Evolutionary conservation across 64 coral and sea anemone species (phyloP), one percentile per base, ranked within the genome.

Genomic region (Hydrozoanthus tunicans): DNA sequence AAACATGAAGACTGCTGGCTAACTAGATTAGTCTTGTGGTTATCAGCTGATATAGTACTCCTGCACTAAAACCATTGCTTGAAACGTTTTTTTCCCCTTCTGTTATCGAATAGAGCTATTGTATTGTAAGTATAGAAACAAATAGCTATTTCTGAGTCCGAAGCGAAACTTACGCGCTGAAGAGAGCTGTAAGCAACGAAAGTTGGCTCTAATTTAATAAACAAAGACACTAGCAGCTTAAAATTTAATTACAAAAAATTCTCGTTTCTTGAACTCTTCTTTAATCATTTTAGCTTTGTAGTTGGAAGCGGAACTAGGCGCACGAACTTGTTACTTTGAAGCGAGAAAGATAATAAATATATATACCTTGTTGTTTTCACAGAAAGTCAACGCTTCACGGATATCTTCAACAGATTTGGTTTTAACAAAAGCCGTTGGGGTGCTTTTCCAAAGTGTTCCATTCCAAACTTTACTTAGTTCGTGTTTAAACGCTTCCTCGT

Each of bases 401-500:
- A 88, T 70, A 25, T 88, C 84, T 43, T 25, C 59, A 13, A 6
- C 51, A 13, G 56, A 59, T 88, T 70, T 72, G 14, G 74, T 70
- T 58, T 88, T 88, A 6, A 88, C n/a, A 88, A 88, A 88, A 73
- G 13, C 56, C 54, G 59, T 3, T 7, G 84, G 84, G 24, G 73
- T 88, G 9, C 69, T 88, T 74, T 74, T 88, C 56, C 68, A 88
- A 13, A 88, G 69, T 26, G 60, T 88, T 88, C 84, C 84, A 5
- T 88, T 88, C 84, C 84, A 88, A 61, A 88, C 84, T 74, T 75
- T 88, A 13, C 24, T 59, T 43, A 88, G 61, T 43, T 88, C 84
- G 12, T 88, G 55, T 59, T 88, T 75, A 73, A 88, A 88, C 12
- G 15, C 69, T 4, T 9, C 24, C 25, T 88, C 84, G 8, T 73